Conservation (phyloP, 2,797 vertebrate genomes). For the Acipenser oxyrinchus region DNA sequence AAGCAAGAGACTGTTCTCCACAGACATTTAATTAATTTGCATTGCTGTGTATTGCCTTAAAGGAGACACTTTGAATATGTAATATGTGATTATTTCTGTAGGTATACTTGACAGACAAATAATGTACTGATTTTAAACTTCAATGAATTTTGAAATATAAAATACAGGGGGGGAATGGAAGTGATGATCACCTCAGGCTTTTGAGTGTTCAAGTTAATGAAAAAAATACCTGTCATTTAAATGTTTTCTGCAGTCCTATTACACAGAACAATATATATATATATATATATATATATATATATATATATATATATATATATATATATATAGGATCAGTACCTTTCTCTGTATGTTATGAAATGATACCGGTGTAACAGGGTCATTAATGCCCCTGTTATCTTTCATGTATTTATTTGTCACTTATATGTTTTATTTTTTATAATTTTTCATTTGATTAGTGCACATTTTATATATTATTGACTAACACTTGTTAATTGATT, state of each 20-base stretch:
- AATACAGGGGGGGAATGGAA: background rate
- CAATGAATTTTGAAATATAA: background rate
- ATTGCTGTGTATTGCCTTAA: background rate
- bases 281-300: too few species aligned
- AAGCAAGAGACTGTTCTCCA: background rate
- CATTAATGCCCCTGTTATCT: too few species aligned
- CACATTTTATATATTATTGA: too few species aligned
- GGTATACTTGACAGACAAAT: background rate
- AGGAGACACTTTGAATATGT: background rate
- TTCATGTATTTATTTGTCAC: too few species aligned
- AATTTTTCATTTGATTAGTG: too few species aligned
- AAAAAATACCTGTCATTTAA: background rate
- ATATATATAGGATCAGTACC: too few species aligned
- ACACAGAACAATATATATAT: too few species aligned
- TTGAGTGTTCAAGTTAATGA: background rate
- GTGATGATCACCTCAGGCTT: background rate
- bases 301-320: too few species aligned
- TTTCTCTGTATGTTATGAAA: too few species aligned
- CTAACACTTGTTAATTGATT: too few species aligned
- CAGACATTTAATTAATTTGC: slow-evolving; percentile 1
- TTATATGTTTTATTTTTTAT: too few species aligned
- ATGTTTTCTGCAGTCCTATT: background rate
- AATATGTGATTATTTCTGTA: background rate
- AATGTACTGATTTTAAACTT: background rate
- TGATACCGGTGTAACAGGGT: too few species aligned